Base-by-base conservation (phyloP, 2,113 vertebrate genomes). In the Pygoscelis antarcticus region DNA sequence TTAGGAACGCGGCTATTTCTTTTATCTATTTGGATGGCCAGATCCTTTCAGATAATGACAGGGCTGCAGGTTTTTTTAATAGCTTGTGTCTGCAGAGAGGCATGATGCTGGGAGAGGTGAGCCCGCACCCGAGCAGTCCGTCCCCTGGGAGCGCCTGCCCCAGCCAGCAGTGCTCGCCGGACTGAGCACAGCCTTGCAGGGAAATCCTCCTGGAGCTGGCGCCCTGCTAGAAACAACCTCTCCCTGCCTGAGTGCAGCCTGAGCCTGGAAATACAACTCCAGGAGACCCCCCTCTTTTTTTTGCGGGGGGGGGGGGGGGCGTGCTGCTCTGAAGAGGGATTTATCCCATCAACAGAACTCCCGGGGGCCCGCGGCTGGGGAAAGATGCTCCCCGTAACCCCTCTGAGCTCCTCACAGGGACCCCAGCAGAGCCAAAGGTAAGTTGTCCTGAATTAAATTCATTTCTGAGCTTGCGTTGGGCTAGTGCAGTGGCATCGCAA, bases 41-140 rank as follows among this genome's bases (percentile, higher is more conserved):
- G 47, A 93, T 27, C 19, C 49, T 91, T 77, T 87, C 47, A 80
- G 81, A 79, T 69, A 85, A 69, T 8, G 18, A 51, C 34, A 51
- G 9, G 34, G 46, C 44, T 93, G 65, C 0, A 1, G 9, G 40
- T 15, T 87, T 92, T 87, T 70, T n/a, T 34, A 64, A 58, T 18
- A 15, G 49, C 38, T 47, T 36, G 17, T 47, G 46, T 42, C 14
- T 2, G 21, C 3, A 0, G 49, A 26, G 65, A 16, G 88, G 16
- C 1, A 0, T 0, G 13, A 51, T 51, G 72, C 44, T 0, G 2
- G 22, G 13, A 89, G 40, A 65, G 8, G 20, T 0, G 13, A 86
- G 42, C 44, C 27, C 0, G 8, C 46, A 32, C 10, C 16, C 8
- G 0, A 58, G 52, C 9, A 2, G 2, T 40, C 36, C 5, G 1